A percentile compares a stretch with the other conserved stretches of the same genome.
Conservation (phyloP, 2,888 invertebrate species). For the Crocallis elinguaria region DNA sequence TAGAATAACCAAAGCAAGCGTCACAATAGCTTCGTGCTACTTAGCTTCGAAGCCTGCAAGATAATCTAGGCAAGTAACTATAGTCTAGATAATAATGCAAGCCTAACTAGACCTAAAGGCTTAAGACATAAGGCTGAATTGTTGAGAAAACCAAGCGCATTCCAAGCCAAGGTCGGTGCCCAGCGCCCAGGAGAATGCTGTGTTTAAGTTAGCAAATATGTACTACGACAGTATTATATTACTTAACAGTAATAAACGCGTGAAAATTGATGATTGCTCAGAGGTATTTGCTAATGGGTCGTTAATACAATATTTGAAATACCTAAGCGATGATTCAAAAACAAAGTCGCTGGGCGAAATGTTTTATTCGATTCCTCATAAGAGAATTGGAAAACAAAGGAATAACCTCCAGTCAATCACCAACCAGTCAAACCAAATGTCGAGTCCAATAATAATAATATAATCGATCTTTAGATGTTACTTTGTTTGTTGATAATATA, state of each 20-base stretch:
- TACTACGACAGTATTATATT: no score
- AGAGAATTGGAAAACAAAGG: no score
- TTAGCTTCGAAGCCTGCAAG: constrained; percentile 26
- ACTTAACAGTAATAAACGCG: constrained; percentile 40
- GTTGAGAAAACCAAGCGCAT: constrained; percentile 55
- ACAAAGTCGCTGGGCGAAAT: no score
- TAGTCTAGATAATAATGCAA: constrained; percentile 28
- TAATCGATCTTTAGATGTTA: no score
- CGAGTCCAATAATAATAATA: no score
- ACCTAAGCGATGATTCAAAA: no score
- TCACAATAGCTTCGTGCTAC: constrained; percentile 17
- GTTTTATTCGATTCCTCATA: no score
- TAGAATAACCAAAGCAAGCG: constrained; percentile 6
- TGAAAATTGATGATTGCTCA: constrained; percentile 45
- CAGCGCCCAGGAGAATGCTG: constrained; percentile 54
- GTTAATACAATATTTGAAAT: no score
- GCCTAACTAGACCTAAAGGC: constrained; percentile 43
- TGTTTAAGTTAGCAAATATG: constrained; percentile 49
- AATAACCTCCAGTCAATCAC: no score
- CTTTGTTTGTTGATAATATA: no score
- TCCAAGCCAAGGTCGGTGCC: constrained; percentile 72
- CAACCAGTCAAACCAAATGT: no score
- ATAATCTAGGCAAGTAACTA: constrained; percentile 28
- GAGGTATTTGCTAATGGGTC: neutral
- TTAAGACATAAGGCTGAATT: constrained; percentile 52